Base-by-base conservation (phyloP, 2,113 vertebrate genomes). In the Polyodon spathula region DNA sequence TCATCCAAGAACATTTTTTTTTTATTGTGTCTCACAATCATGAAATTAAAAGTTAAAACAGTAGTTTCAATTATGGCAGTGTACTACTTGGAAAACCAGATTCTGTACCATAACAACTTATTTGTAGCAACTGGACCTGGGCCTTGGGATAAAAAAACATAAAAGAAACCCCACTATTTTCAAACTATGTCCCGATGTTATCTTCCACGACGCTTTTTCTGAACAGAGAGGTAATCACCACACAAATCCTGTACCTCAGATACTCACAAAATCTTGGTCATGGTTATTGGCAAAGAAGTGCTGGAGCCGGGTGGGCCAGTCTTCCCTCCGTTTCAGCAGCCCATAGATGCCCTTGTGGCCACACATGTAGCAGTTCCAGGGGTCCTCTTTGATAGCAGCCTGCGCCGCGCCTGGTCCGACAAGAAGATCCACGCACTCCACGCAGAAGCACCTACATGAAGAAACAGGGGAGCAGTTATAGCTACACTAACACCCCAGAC, bases 321-420 rank as follows among this genome's bases (percentile, higher is more conserved):
- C 95, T 0, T 80, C 71, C 0, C 95, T 84, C 38, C 95, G 88
- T 67, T 90, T 86, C 73, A 98, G 80, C 63, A 97, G 85, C 48
- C 95, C 95, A 0, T 88, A 91, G 51, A 77, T 71, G 0, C 84
- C 84, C 73, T 90, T 91, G 59, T 87, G 89, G 59, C 91, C 85
- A 0, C 95, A 98, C 94, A 97, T 97, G 82, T 89, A 98, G 85
- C 95, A 98, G 84, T 96, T 98, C 95, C 95, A 98, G 16, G 95
- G 95, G 69, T 98, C 95, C 73, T 98, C 94, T 66, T 97, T 97
- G 64, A 98, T 97, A 77, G 95, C 95, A 0, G 92, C 87, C 68
- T 92, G 91, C 0, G 95, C 91, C 0, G 95, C 95, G 1, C 95
- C 95, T 0, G 90, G 93, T 41, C 95, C 95, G 63, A 98, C 95